phyloP scores from a whole-genome alignment of 2,113 vertebrate species.

The Pandion haliaetus region DNA sequence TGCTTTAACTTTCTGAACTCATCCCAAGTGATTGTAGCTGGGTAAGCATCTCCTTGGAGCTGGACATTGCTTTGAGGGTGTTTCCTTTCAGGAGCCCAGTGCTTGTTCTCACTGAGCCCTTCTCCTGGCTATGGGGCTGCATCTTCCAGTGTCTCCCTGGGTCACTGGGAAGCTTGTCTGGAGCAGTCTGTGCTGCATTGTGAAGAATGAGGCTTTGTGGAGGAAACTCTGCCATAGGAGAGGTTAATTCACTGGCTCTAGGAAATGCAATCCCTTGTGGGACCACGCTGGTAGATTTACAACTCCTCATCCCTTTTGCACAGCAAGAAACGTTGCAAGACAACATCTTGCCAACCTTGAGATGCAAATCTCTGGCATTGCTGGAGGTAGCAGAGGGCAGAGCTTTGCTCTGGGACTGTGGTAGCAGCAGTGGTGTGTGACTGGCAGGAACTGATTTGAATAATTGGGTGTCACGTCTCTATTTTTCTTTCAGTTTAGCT shows the following conservation, averaged over 20 bases:
- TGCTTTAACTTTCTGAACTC: background rate
- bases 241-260: background rate
- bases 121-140: background rate
- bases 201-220: background rate
- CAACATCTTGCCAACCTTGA: background rate
- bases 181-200: background rate
- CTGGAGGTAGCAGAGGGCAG: constrained; percentile 1
- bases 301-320: background rate
- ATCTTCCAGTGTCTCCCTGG: background rate
- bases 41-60: background rate
- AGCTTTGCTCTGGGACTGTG: background rate
- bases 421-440: background rate
- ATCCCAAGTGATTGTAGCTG: background rate
- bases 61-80: background rate
- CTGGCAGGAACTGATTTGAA: constrained; percentile 53
- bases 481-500: constrained; percentile 66
- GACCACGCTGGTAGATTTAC: background rate
- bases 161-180: background rate
- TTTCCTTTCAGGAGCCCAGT: background rate
- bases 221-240: background rate
- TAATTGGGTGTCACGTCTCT: constrained; percentile 59
- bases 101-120: background rate
- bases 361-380: constrained; percentile 17
- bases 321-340: background rate
- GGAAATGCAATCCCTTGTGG: background rate